Evolutionary conservation across 2,797 vertebrate genomes (phyloP).

Genomic region (Epinephelus awoara): DNA sequence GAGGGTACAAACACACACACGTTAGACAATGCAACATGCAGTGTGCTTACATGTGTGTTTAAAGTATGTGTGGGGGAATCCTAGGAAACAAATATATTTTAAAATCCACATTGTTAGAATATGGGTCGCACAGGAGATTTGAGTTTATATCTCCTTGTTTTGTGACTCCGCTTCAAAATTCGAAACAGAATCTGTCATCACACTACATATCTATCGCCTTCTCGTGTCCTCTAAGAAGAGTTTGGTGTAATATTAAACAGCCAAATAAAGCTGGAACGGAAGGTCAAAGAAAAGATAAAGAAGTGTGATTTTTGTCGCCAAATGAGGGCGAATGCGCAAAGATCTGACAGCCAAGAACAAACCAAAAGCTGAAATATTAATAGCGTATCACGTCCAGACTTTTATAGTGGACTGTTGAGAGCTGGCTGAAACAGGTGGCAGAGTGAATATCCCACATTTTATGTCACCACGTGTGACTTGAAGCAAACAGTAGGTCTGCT

Average conservation of each 20-base stretch:
- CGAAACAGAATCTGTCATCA: neutral
- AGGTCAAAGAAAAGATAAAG: conserved; percentile 17
- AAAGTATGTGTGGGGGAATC: neutral
- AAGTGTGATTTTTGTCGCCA: conserved; percentile 5
- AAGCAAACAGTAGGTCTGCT: conserved; percentile 1
- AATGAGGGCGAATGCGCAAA: neutral
- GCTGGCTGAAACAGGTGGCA: conserved; percentile 30
- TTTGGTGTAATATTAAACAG: conserved; percentile 25
- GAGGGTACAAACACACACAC: conserved; percentile 13
- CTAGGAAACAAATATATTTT: conserved; percentile 8
- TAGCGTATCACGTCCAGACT: neutral
- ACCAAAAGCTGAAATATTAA: conserved; percentile 3
- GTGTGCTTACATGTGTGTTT: conserved; percentile 1
- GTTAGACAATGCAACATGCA: neutral
- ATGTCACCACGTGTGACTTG: neutral
- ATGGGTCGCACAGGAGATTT: conserved; percentile 9
- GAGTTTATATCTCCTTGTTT: conserved; percentile 9
- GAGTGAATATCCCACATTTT: conserved; percentile 17
- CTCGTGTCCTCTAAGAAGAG: neutral
- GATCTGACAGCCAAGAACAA: conserved; percentile 14
- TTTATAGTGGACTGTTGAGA: neutral
- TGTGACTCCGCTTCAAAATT: neutral
- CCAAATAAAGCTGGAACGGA: conserved; percentile 3
- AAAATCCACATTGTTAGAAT: conserved; percentile 30
- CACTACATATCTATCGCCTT: neutral